Percentiles rank a stretch among this genome's conserved stretches.
Conservation (phyloP, 2,888 invertebrate species). For the Lasioglossum figueresi region DNA sequence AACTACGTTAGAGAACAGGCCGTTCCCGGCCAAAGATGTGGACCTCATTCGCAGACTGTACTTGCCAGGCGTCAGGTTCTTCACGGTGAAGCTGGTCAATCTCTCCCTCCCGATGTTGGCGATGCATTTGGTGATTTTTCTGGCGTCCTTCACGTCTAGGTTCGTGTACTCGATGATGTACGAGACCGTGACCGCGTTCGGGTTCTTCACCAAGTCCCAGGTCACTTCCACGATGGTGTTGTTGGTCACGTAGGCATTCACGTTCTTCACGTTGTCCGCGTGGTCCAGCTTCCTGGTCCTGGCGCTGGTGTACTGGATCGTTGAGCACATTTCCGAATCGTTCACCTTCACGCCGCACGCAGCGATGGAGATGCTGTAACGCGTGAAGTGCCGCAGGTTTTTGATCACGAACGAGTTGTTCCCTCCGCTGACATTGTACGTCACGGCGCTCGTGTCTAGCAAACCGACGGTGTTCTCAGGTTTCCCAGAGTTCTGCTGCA, state of each 20-base stretch:
- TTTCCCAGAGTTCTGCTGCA: neutral
- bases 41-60: constrained; percentile 87
- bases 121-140: constrained; percentile 84
- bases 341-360: constrained; percentile 85
- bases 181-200: constrained; percentile 88
- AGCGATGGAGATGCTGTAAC: constrained; percentile 86
- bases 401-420: constrained; percentile 72
- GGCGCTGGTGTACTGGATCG: constrained; percentile 72
- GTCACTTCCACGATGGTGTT: constrained; percentile 80
- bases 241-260: constrained; percentile 69
- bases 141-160: constrained; percentile 79
- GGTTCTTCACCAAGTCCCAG: constrained; percentile 87
- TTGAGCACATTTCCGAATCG: constrained; percentile 75
- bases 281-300: constrained; percentile 84
- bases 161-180: constrained; percentile 87
- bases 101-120: constrained; percentile 76
- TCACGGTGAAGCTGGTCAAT: constrained; percentile 75
- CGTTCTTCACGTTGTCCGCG: constrained; percentile 83
- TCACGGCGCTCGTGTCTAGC: constrained; percentile 51
- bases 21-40: constrained; percentile 86
- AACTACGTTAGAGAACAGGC: constrained; percentile 78
- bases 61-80: constrained; percentile 85
- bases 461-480: neutral
- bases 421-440: constrained; percentile 71
- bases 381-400: constrained; percentile 86